A percentile compares a stretch with the other conserved stretches of the same genome.
Evolutionary conservation across 2,797 vertebrate species (phyloP).

Genomic region (Gastrophryne carolinensis): DNA sequence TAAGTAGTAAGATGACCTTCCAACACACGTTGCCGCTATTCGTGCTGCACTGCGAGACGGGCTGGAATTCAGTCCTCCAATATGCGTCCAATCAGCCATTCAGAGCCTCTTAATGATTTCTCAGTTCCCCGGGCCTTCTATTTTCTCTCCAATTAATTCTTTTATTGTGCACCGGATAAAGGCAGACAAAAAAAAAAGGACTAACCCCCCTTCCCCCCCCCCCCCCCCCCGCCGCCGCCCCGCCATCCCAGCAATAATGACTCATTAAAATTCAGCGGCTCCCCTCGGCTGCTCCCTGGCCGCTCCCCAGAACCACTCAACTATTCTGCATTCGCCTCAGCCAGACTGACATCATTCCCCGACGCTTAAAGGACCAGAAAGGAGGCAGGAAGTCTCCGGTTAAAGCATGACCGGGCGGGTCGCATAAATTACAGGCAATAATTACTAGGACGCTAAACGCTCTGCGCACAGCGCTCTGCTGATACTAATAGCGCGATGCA

Average conservation of each 20-base stretch:
- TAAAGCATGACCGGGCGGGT: too few relatives aligned
- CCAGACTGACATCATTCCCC: slow-evolving; percentile 62
- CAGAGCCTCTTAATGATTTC: slow-evolving; percentile 92
- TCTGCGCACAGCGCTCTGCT: too few relatives aligned
- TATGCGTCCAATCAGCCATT: slow-evolving; percentile 86
- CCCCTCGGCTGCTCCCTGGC: slow-evolving; percentile 76
- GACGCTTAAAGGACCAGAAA: neutral
- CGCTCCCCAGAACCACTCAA: slow-evolving; percentile 73
- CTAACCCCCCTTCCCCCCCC: slow-evolving; percentile 74
- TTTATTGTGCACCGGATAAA: slow-evolving; percentile 97
- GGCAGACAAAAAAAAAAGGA: slow-evolving; percentile 81
- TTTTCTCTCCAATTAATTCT: slow-evolving; percentile 99
- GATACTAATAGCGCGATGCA: too few relatives aligned
- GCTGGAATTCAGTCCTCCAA: slow-evolving; percentile 72
- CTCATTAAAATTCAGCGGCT: slow-evolving; percentile 98
- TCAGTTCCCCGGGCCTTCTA: slow-evolving; percentile 94
- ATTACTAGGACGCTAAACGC: too few relatives aligned
- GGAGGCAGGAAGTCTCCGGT: too few relatives aligned
- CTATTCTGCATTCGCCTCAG: slow-evolving; percentile 78
- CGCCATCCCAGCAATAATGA: slow-evolving; percentile 86
- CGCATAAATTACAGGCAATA: too few relatives aligned
- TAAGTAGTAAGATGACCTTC: too few relatives aligned
- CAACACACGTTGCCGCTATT: too few relatives aligned
- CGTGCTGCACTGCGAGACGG: slow-evolving; percentile 67
- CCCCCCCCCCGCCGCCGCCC: too few relatives aligned